Base-by-base conservation (phyloP, 2,797 vertebrate genomes). In the Ceryle rudis region DNA sequence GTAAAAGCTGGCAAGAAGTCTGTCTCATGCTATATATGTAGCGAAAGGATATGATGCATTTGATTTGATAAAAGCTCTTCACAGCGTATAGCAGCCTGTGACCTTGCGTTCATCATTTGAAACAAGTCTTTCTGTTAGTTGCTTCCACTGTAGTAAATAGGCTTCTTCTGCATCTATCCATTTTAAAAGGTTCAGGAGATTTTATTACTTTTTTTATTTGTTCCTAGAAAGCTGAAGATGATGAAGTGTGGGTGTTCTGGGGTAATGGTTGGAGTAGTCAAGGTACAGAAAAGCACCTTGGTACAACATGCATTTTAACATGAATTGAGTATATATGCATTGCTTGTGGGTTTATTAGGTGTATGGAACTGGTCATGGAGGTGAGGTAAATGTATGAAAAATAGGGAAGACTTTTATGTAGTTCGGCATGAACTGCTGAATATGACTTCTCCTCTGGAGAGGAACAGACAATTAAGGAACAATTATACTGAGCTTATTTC, bases 401-500 rank as follows among this genome's bases (percentile, higher is more conserved):
- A 13, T 23, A 90, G 25, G 55, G 67, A 80, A 60, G 20, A 54
- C 49, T 93, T 90, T 21, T 71, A n/a, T 60, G 73, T 79, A 37
- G 35, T 85, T 93, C 70, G 78, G 22, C 52, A 73, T 60, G 47
- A 91, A 44, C 31, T 95, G 41, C 57, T 69, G 75, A 88, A 57
- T 78, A 51, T 0, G 2, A 31, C 58, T 23, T 70, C 65, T 94
- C 25, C 51, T 58, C 60, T 73, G 29, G 69, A 92, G 57, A 69
- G 35, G 26, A 78, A 67, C 2, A 88, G 79, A 64, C 42, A 92
- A 35, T 84, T 77, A 84, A 90, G 21, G 39, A 88, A 78, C 46
- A 73, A 47, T 88, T 94, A 66, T 77, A 29, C n/a, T 86, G 69
- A 83, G 31, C 86, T 78, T 93, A 62, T 81, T 91, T 95, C 46